Evolutionary conservation across 1,140 invertebrate species (phyloP).

Genomic region (Aradophagus sp.): DNA sequence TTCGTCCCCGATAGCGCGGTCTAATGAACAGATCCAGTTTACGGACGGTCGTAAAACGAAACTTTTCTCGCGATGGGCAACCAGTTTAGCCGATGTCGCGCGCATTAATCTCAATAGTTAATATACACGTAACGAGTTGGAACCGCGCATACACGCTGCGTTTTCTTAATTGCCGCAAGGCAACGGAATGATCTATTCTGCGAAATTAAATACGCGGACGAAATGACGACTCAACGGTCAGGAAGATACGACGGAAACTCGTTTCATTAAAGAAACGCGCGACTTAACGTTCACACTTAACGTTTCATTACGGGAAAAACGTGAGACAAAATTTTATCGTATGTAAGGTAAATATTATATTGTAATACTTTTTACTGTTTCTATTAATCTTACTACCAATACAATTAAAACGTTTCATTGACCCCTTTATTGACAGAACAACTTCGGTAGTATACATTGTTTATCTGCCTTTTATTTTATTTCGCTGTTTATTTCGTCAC

Average conservation of each 20-base stretch:
- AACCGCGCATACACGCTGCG: conserved; percentile 27
- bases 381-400: too few species aligned
- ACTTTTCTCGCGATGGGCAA: conserved; percentile 33
- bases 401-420: too few species aligned
- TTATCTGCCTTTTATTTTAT: too few species aligned
- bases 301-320: conserved; percentile 10
- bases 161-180: conserved; percentile 39
- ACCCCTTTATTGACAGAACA: too few species aligned
- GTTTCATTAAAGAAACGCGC: conserved; percentile 31
- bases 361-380: too few species aligned
- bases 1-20: conserved; percentile 34
- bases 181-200: conserved; percentile 41
- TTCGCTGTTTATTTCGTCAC: too few species aligned
- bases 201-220: conserved; percentile 21
- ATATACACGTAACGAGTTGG: conserved; percentile 28
- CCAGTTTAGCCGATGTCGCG: conserved; percentile 31
- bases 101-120: conserved; percentile 45
- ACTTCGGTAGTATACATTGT: too few species aligned
- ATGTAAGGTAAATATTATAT: neutral
- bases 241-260: conserved; percentile 26
- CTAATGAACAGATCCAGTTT: conserved; percentile 44
- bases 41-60: conserved; percentile 38
- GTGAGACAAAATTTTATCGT: conserved; percentile 9
- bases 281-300: conserved; percentile 7
- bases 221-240: conserved; percentile 33